phyloP scores from a whole-genome alignment of 1,140 invertebrate genomes.

The Anastrepha obliqua region DNA sequence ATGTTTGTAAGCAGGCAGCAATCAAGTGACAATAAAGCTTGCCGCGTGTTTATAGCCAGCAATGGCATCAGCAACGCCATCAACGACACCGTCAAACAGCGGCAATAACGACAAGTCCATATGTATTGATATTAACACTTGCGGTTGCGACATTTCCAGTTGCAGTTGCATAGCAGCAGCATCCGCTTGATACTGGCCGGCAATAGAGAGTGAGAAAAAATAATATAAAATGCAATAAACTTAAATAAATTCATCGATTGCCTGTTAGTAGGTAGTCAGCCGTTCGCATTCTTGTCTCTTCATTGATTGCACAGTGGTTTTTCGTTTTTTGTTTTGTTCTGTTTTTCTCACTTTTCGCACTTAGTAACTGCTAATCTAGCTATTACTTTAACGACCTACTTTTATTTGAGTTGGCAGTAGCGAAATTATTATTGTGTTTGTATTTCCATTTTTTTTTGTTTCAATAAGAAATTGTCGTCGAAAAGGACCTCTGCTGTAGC shows the following conservation, averaged over 20 bases:
- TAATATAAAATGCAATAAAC: background rate
- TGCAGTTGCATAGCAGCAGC: background rate
- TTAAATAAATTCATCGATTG: constrained; percentile 1
- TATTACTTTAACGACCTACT: constrained; percentile 23
- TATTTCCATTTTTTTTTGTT: background rate
- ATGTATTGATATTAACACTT: background rate
- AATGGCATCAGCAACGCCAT: constrained; percentile 39
- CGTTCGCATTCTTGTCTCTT: constrained; percentile 12
- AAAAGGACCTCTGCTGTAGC: constrained; percentile 3
- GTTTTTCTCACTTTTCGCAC: background rate
- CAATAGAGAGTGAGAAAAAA: background rate
- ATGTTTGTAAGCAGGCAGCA: background rate
- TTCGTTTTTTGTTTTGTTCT: background rate
- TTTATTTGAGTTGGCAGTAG: background rate
- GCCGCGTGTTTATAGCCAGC: constrained; percentile 41
- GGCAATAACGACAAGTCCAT: background rate
- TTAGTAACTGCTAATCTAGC: constrained; percentile 33
- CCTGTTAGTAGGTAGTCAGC: background rate
- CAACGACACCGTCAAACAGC: background rate
- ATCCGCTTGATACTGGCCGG: background rate
- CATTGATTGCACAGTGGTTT: background rate
- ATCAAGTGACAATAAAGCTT: constrained; percentile 51
- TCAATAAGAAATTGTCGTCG: background rate
- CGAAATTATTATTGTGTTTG: background rate
- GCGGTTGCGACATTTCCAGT: background rate